These are phyloP conservation scores for Yponomeuta sedellus DNA, from an alignment of 2,888 invertebrate genomes.

Conservation along the genomic window DNA sequence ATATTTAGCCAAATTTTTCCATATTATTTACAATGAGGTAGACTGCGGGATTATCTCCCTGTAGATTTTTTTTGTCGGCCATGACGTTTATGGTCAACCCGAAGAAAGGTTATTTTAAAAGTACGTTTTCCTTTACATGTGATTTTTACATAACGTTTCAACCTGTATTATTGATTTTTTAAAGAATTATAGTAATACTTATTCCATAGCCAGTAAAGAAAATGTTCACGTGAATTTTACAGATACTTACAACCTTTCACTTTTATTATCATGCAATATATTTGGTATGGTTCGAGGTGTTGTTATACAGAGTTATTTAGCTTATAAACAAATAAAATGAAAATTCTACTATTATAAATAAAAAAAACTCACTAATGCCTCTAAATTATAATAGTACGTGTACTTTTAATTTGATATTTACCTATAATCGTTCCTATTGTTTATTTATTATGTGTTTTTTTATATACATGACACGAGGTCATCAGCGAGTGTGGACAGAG, in stretches of 20 bases:
- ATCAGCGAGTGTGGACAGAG: neutral
- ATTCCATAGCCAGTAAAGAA: neutral
- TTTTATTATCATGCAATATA: slow-evolving; percentile 10
- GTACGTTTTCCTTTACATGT: neutral
- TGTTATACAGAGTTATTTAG: slow-evolving; percentile 72
- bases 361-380: slow-evolving; percentile 13
- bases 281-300: slow-evolving; percentile 70
- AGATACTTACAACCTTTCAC: neutral
- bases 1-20: slow-evolving; percentile 49
- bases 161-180: neutral
- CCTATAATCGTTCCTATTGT: slow-evolving; percentile 4
- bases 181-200: neutral
- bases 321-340: slow-evolving; percentile 23
- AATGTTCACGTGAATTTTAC: neutral
- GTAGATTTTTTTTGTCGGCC: slow-evolving; percentile 47
- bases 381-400: neutral
- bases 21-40: slow-evolving; percentile 71
- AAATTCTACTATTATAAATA: slow-evolving; percentile 9
- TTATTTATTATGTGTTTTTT: slow-evolving; percentile 8
- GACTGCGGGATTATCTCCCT: slow-evolving; percentile 46
- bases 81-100: slow-evolving; percentile 32
- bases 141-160: neutral
- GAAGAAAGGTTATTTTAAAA: slow-evolving; percentile 33
- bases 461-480: neutral
- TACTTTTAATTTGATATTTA: neutral